Conservation (phyloP, 2,888 invertebrate genomes). For the Trissolcus brochymenae region DNA sequence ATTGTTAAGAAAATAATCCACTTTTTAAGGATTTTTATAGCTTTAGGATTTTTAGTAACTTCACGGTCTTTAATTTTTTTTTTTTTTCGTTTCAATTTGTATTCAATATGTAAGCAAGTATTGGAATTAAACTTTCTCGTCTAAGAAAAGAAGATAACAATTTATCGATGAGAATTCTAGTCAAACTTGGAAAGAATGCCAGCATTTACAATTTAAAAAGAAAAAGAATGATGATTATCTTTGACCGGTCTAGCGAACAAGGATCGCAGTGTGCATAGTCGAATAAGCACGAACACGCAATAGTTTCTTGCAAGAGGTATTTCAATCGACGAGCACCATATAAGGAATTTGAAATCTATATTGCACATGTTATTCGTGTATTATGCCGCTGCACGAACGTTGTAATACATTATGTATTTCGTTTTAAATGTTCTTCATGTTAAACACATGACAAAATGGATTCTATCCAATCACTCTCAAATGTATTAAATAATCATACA, state of each 20-base stretch:
- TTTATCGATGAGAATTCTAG: not conserved
- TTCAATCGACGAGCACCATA: conserved; percentile 19
- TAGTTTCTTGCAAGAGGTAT: conserved; percentile 16
- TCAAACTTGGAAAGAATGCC: not conserved
- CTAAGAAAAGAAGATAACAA: not conserved
- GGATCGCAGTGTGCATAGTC: conserved; percentile 9
- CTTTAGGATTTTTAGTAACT: no score
- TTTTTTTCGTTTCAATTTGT: not conserved
- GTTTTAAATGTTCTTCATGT: conserved; percentile 4
- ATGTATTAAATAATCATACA: no score
- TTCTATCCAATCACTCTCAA: not conserved
- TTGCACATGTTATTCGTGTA: conserved; percentile 25
- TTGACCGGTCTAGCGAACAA: conserved; percentile 17
- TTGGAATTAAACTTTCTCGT: not conserved
- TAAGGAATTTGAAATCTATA: conserved; percentile 20
- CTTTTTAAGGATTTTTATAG: no score
- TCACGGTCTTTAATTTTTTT: no score
- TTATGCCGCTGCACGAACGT: conserved; percentile 3
- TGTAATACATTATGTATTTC: conserved; percentile 22
- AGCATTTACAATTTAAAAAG: conserved; percentile 13
- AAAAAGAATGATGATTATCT: conserved; percentile 15
- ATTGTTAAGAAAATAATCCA: no score
- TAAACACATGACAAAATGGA: not conserved
- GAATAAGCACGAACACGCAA: conserved; percentile 27
- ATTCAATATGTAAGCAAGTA: not conserved